Percentiles rank a stretch among this genome's conserved stretches.
Evolutionary conservation across 2,888 invertebrate species (phyloP).

Genomic region (Hypomecis atomaria): DNA sequence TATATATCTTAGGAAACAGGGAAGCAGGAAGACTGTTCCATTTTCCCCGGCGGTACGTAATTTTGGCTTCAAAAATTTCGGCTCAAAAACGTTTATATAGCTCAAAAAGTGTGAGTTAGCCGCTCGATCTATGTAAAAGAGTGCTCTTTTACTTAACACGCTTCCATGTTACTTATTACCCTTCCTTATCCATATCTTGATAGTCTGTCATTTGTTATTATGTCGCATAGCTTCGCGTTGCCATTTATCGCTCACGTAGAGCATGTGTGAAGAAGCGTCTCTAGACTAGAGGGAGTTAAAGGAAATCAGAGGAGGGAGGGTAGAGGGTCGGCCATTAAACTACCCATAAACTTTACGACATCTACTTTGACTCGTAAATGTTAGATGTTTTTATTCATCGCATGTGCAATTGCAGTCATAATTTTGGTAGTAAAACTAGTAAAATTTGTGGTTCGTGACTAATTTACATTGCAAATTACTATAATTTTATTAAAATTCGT

Average conservation of each 20-base stretch:
- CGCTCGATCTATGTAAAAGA: no score
- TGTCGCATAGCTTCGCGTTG: no score
- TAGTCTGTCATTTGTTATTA: background rate
- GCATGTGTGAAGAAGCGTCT: slow-evolving; percentile 22
- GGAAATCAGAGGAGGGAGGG: background rate
- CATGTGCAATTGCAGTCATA: slow-evolving; percentile 8
- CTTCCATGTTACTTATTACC: no score
- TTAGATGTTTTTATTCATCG: slow-evolving; percentile 21
- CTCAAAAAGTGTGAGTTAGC: no score
- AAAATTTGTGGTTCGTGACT: slow-evolving; percentile 31
- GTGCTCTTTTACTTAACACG: no score
- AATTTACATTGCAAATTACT: background rate
- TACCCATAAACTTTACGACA: slow-evolving; percentile 64
- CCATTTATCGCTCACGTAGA: background rate
- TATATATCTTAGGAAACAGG: no score
- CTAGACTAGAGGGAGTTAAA: slow-evolving; percentile 1
- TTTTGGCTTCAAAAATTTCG: no score
- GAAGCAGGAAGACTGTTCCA: no score
- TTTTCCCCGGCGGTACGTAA: no score
- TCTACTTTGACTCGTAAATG: slow-evolving; percentile 54
- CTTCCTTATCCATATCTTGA: background rate
- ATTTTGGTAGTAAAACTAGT: slow-evolving; percentile 38
- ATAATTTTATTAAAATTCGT: no score
- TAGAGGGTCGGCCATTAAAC: slow-evolving; percentile 28
- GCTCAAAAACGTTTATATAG: no score